Base-by-base conservation (phyloP, 2,888 invertebrate species). In the Pristionchus japonicus region DNA sequence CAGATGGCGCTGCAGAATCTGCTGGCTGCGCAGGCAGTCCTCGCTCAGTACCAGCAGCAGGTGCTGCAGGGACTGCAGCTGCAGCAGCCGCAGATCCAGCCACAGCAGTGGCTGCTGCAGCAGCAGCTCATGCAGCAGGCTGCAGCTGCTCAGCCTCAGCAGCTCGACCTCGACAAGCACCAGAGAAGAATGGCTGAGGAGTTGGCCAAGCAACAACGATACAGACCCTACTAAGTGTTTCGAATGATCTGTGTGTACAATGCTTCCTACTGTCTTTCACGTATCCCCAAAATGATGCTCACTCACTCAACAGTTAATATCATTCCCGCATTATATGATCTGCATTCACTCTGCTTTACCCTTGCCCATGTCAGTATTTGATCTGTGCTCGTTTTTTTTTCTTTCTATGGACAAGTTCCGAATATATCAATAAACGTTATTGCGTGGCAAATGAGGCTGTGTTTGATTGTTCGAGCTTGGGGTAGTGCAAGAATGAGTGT, bases 151-250 rank as follows among this genome's bases (percentile, higher is more conserved):
- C n/a, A n/a, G n/a, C 31, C 67, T 20, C 23, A 40, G 1, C 52
- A 52, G 43, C 4, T 40, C n/a, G 74, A 40, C 9, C 37, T 74
- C 23, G 74, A 74, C 1, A 74, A 74, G 43, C 74, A 74, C 3
- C 74, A 74, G 74, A n/a, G 40, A n/a, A 74, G 74, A 74, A 23
- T 74, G 43, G 20, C 74, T 15, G 74, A 74, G n/a, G 74, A 74
- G 23, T 17, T 74, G 31, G 34, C 13, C 17, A 67, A 67, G 40
- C 70, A 70, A 27, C 37, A 74, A 34, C 37, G 74, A 74, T 74
- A 74, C 74, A 20, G 74, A 74, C 74, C 74, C 23, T 74, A 74
- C 23, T 74, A n/a, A 40, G 20, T 40, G 9, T 4, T 6, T 67
- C 20, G 34, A 34, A 34, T 67, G 74, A 9, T 74, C 20, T 52